Percentiles rank a stretch among this genome's conserved stretches.
phyloP scores from a whole-genome alignment of 1,140 invertebrate species.

The Dryas iulia region DNA sequence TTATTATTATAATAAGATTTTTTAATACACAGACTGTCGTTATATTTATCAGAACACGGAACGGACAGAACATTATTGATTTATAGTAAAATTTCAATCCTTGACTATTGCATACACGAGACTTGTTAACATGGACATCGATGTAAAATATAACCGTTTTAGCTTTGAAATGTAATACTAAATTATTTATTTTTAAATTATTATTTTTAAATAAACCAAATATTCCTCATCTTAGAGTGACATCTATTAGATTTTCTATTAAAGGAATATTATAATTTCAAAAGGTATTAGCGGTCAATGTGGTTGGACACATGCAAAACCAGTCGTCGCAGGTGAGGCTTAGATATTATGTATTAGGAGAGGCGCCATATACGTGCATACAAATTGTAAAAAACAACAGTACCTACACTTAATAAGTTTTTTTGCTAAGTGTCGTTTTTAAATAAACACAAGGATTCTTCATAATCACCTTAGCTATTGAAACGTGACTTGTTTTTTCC shows the following conservation, averaged over 20 bases:
- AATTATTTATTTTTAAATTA: neutral
- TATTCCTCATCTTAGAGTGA: neutral
- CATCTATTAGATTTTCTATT: conserved; percentile 36
- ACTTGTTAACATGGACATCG: neutral
- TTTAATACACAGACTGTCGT: too few species aligned
- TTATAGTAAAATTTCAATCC: too few species aligned
- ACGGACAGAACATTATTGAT: too few species aligned
- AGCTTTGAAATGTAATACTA: neutral
- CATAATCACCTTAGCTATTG: conserved; percentile 12
- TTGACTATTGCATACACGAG: too few species aligned
- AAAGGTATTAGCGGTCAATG: conserved; percentile 62
- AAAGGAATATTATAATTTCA: conserved; percentile 43
- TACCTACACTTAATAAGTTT: neutral
- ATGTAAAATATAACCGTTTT: neutral
- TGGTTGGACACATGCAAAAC: conserved; percentile 60
- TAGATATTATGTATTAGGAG: conserved; percentile 53
- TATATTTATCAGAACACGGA: too few species aligned
- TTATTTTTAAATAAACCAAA: neutral
- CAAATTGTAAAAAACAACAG: conserved; percentile 46
- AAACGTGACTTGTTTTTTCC: conserved; percentile 12
- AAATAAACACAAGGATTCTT: conserved; percentile 1
- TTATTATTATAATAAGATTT: too few species aligned
- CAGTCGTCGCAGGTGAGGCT: conserved; percentile 64
- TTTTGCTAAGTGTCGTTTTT: neutral
- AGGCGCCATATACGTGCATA: conserved; percentile 49